Conservation (phyloP, 2,888 invertebrate species). For the Drosophila kambysellisi region DNA sequence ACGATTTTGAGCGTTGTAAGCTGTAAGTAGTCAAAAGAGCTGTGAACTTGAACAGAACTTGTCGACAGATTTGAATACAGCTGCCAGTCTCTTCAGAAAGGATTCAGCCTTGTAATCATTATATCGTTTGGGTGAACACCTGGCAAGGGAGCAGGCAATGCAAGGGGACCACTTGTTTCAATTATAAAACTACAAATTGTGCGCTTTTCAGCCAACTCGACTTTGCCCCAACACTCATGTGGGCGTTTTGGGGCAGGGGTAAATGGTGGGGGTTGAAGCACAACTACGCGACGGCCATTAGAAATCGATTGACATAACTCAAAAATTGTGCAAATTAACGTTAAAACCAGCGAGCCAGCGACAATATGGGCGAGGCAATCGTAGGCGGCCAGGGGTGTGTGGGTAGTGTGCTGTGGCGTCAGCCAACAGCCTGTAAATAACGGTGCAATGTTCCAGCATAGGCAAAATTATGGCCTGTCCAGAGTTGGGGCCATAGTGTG, state of each 20-base stretch:
- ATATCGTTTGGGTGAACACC: neutral
- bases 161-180: conserved; percentile 61
- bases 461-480: conserved; percentile 60
- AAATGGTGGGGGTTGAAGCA: conserved; percentile 6
- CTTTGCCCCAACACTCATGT: neutral
- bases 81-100: neutral
- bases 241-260: neutral
- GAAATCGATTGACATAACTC: conserved; percentile 83
- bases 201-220: conserved; percentile 36
- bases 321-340: conserved; percentile 82
- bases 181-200: conserved; percentile 75
- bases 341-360: conserved; percentile 73
- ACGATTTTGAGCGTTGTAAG: conserved; percentile 7
- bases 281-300: conserved; percentile 67
- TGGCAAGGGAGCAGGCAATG: conserved; percentile 19
- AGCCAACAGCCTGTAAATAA: conserved; percentile 62
- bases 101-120: conserved; percentile 17
- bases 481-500: conserved; percentile 5
- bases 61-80: conserved; percentile 15
- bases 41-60: neutral
- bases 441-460: conserved; percentile 42
- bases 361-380: conserved; percentile 62
- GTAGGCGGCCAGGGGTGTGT: neutral
- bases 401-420: neutral
- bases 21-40: neutral